Evolutionary conservation across 2,797 vertebrate species (phyloP).

Genomic region (Molossus molossus): DNA sequence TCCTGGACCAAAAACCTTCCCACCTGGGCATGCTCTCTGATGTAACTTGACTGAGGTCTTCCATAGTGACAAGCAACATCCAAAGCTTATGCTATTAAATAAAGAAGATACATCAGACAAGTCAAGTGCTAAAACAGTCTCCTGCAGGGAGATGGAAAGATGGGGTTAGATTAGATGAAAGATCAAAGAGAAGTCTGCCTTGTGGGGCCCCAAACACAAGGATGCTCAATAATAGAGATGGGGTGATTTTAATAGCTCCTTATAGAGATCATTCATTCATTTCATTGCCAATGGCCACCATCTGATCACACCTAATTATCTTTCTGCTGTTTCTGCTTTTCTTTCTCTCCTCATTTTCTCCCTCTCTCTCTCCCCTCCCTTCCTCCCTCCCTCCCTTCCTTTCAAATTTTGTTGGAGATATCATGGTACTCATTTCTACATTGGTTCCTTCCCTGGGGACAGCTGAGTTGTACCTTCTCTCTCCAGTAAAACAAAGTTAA

Average conservation of each 20-base stretch:
- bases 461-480: background rate
- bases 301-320: background rate
- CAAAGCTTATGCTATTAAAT: background rate
- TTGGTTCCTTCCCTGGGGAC: background rate
- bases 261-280: background rate
- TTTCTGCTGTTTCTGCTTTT: background rate
- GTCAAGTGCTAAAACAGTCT: background rate
- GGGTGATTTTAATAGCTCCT: background rate
- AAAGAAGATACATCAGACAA: background rate
- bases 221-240: background rate
- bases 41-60: background rate
- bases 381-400: background rate
- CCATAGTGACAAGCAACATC: background rate
- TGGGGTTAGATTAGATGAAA: background rate
- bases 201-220: background rate
- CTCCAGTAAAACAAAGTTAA: background rate
- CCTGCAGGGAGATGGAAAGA: background rate
- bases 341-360: too few species aligned
- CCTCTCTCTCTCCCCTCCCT: rapidly evolving
- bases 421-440: background rate
- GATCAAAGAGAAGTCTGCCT: background rate
- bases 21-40: background rate
- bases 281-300: background rate
- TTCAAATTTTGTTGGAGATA: background rate
- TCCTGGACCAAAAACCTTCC: background rate